Evolutionary conservation across 2,113 vertebrate species (phyloP).

Genomic region (Pelodiscus sinensis): DNA sequence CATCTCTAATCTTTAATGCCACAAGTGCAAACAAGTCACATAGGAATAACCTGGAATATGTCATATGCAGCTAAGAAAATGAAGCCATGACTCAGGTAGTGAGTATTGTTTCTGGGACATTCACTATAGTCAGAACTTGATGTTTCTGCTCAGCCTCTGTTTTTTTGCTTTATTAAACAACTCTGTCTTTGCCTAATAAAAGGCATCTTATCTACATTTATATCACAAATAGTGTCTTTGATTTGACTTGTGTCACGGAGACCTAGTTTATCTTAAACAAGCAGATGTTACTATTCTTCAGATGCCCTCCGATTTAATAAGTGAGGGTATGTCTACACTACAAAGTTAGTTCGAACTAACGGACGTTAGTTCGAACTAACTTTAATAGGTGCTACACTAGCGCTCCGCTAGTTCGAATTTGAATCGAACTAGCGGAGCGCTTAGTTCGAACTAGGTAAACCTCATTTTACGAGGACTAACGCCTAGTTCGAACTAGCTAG

Average conservation of each 20-base stretch:
- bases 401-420: no score
- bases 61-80: background rate
- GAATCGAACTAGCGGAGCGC: no score
- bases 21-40: background rate
- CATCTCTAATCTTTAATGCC: constrained; percentile 14
- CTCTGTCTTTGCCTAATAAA: constrained; percentile 48
- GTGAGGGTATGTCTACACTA: no score
- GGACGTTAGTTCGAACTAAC: no score
- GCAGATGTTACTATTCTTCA: no score
- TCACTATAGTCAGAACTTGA: background rate
- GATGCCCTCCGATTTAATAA: no score
- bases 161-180: constrained; percentile 48
- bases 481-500: no score
- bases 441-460: no score
- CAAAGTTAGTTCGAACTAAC: no score
- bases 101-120: background rate
- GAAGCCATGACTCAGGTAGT: background rate
- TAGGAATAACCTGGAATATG: background rate
- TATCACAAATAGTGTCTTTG: background rate
- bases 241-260: constrained; percentile 47
- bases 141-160: constrained; percentile 8
- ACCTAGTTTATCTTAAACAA: background rate
- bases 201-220: constrained; percentile 52
- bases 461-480: no score
- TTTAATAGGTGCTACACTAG: no score